Evolutionary conservation across 23 tunicate genomes (phyloP).

Genomic region (Oikopleura vanhoeffeni): DNA sequence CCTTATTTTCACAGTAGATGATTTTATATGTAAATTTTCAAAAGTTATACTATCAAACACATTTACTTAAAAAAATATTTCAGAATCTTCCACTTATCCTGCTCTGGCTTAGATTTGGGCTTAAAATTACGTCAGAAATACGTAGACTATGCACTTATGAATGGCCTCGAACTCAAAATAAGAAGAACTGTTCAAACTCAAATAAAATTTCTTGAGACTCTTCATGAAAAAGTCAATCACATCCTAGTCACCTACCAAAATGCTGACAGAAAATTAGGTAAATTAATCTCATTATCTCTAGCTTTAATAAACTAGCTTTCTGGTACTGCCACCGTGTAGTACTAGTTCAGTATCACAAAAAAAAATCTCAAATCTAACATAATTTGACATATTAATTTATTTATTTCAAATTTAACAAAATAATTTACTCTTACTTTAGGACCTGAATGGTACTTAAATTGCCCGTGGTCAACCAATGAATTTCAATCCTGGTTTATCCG

Average conservation of each 20-base stretch:
- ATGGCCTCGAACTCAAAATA: not conserved
- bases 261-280: not conserved
- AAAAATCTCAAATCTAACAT: too few relatives aligned
- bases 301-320: too few relatives aligned
- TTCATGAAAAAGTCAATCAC: not conserved
- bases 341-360: too few relatives aligned
- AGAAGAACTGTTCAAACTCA: not conserved
- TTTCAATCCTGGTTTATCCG: conserved; percentile 2
- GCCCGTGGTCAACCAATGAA: not conserved
- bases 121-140: not conserved
- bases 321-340: too few relatives aligned
- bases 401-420: too few relatives aligned
- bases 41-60: too few relatives aligned
- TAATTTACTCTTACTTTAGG: too few relatives aligned
- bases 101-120: not conserved
- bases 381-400: too few relatives aligned
- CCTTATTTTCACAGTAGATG: too few relatives aligned
- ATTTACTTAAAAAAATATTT: not conserved
- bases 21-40: too few relatives aligned
- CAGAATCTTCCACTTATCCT: not conserved
- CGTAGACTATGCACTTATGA: not conserved
- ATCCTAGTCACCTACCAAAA: conserved; percentile 1
- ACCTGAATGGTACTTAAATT: not conserved
- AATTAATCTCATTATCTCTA: too few relatives aligned
- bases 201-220: not conserved